Percentiles rank a stretch among this genome's conserved stretches.
Conservation (phyloP, 2,888 invertebrate species). For the Drosophila antonietae region DNA sequence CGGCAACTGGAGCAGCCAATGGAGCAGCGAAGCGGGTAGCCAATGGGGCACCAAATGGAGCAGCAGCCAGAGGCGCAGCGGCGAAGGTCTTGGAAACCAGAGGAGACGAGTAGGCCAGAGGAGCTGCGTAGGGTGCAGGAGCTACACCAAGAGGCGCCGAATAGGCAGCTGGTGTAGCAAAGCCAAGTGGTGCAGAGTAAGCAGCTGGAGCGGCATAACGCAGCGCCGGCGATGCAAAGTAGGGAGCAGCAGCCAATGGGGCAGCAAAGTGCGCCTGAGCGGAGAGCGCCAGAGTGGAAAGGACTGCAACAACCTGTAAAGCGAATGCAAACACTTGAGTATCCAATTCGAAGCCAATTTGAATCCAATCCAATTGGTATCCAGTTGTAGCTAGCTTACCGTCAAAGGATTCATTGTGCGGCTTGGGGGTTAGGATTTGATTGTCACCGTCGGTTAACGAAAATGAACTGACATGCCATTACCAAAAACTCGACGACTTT, state of each 20-base stretch:
- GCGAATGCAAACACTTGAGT: background rate
- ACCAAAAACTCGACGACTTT: slow-evolving; percentile 80
- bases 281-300: slow-evolving; percentile 83
- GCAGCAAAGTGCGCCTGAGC: slow-evolving; percentile 82
- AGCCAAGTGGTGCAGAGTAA: slow-evolving; percentile 48
- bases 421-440: slow-evolving; percentile 77
- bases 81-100: slow-evolving; percentile 49
- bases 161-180: slow-evolving; percentile 44
- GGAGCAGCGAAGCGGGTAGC: slow-evolving; percentile 30
- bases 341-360: slow-evolving; percentile 8
- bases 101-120: slow-evolving; percentile 40
- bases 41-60: slow-evolving; percentile 32
- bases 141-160: slow-evolving; percentile 51
- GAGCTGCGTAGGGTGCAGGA: slow-evolving; percentile 33
- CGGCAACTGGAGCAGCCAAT: slow-evolving; percentile 22
- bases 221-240: slow-evolving; percentile 54
- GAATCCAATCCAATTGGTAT: background rate
- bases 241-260: slow-evolving; percentile 52
- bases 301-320: slow-evolving; percentile 82
- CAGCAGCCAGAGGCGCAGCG: slow-evolving; percentile 53
- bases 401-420: slow-evolving; percentile 85
- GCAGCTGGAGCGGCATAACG: slow-evolving; percentile 45
- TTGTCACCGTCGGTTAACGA: slow-evolving; percentile 84
- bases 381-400: slow-evolving; percentile 79
- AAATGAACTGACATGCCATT: slow-evolving; percentile 84